Evolutionary conservation across 2,888 invertebrate genomes (phyloP).

Genomic region (Drosophila mimetica): DNA sequence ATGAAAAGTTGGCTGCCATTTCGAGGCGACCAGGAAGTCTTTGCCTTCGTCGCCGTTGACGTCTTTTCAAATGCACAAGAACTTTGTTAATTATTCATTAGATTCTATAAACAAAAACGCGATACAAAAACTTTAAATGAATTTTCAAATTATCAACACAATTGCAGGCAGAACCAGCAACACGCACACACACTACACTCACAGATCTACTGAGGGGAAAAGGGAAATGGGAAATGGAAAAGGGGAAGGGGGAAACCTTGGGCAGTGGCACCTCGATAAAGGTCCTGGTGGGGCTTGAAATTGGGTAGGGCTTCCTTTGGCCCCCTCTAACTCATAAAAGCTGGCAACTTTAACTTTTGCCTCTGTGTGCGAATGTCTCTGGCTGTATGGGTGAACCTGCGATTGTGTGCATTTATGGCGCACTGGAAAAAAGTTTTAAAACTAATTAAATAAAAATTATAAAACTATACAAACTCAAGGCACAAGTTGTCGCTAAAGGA

Average conservation of each 20-base stretch:
- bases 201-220: constrained; percentile 5
- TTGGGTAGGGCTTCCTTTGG: constrained; percentile 24
- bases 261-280: constrained; percentile 54
- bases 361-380: constrained; percentile 43
- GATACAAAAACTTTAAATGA: constrained; percentile 82
- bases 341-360: constrained; percentile 69
- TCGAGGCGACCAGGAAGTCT: constrained; percentile 58
- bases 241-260: constrained; percentile 26
- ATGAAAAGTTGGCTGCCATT: constrained; percentile 75
- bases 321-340: constrained; percentile 74
- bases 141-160: constrained; percentile 81
- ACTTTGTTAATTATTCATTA: constrained; percentile 81
- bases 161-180: constrained; percentile 76
- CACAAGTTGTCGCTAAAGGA: constrained; percentile 66
- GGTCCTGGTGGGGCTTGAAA: constrained; percentile 9
- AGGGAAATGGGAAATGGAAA: neutral
- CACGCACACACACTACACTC: constrained; percentile 19
- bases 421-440: constrained; percentile 75
- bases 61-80: constrained; percentile 77
- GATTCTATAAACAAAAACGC: constrained; percentile 81
- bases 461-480: constrained; percentile 77
- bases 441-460: constrained; percentile 81
- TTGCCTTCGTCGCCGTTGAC: constrained; percentile 53
- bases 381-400: constrained; percentile 27
- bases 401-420: constrained; percentile 47